Conservation (phyloP, 2,888 invertebrate species). For the Acronicta leporina region DNA sequence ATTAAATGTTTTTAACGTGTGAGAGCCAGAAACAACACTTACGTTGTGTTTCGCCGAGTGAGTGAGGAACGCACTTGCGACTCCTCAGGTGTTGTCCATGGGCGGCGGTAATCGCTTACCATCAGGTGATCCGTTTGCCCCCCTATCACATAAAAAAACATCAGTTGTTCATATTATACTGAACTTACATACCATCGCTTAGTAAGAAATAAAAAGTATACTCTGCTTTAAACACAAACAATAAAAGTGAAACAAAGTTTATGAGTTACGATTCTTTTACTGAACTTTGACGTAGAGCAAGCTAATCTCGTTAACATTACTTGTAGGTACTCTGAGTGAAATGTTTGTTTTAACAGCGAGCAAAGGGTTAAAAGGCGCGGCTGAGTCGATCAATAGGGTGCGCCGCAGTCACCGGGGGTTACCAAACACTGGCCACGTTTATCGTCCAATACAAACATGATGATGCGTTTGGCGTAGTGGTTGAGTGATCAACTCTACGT, state of each 20-base stretch:
- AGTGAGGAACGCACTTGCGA: too few relatives aligned
- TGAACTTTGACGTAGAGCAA: conserved; percentile 15
- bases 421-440: conserved; percentile 39
- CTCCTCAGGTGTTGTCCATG: too few relatives aligned
- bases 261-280: conserved; percentile 35
- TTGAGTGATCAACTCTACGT: too few relatives aligned
- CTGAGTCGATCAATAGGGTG: conserved; percentile 37
- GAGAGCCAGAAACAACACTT: too few relatives aligned
- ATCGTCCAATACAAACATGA: conserved; percentile 33
- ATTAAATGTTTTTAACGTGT: too few relatives aligned
- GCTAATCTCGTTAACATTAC: conserved; percentile 9
- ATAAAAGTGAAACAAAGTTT: conserved; percentile 38
- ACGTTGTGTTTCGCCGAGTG: too few relatives aligned
- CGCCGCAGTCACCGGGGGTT: conserved; percentile 24
- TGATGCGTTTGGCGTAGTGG: too few relatives aligned
- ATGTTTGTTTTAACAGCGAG: conserved; percentile 13
- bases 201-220: conserved; percentile 29
- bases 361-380: conserved; percentile 45
- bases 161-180: too few relatives aligned
- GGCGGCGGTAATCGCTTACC: too few relatives aligned
- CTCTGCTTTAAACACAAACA: conserved; percentile 11
- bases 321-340: conserved; percentile 11
- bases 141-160: too few relatives aligned
- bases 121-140: too few relatives aligned
- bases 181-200: too few relatives aligned